phyloP scores from a whole-genome alignment of 2,888 invertebrate genomes.

The Drosophila suboccidentalis region DNA sequence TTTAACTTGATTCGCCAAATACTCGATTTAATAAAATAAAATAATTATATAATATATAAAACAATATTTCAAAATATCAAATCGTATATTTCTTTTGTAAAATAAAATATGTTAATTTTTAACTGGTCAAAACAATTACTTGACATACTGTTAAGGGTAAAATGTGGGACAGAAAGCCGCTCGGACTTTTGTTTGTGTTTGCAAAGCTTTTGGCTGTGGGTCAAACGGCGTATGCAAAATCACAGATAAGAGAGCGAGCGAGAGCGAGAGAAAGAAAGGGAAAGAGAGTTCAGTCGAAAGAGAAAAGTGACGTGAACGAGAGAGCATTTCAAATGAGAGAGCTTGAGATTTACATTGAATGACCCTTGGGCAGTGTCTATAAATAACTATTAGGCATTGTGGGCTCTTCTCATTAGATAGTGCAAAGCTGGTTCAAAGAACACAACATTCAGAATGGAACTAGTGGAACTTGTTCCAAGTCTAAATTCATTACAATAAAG shows the following conservation, averaged over 20 bases:
- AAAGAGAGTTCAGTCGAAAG: neutral
- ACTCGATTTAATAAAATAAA: no score
- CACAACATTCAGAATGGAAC: constrained; percentile 1
- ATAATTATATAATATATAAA: neutral
- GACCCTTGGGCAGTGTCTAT: constrained; percentile 43
- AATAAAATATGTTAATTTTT: neutral
- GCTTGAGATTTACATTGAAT: constrained; percentile 10
- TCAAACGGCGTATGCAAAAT: constrained; percentile 56
- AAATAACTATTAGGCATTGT: constrained; percentile 42
- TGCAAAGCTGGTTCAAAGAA: constrained; percentile 15
- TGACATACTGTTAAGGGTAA: constrained; percentile 3
- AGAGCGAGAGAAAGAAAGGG: neutral
- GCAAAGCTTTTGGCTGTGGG: constrained; percentile 54
- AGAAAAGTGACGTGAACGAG: constrained; percentile 10
- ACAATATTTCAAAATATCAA: no score
- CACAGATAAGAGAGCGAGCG: constrained; percentile 9
- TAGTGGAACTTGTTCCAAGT: neutral
- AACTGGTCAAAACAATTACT: neutral
- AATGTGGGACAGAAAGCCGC: constrained; percentile 25
- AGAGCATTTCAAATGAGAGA: constrained; percentile 11
- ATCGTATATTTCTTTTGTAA: no score
- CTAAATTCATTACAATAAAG: neutral
- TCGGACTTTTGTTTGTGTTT: constrained; percentile 37
- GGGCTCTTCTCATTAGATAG: constrained; percentile 11
- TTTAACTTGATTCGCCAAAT: no score